These are phyloP conservation scores for Periparus ater DNA, from an alignment of 2,797 vertebrate genomes.

Conservation along the genomic window DNA sequence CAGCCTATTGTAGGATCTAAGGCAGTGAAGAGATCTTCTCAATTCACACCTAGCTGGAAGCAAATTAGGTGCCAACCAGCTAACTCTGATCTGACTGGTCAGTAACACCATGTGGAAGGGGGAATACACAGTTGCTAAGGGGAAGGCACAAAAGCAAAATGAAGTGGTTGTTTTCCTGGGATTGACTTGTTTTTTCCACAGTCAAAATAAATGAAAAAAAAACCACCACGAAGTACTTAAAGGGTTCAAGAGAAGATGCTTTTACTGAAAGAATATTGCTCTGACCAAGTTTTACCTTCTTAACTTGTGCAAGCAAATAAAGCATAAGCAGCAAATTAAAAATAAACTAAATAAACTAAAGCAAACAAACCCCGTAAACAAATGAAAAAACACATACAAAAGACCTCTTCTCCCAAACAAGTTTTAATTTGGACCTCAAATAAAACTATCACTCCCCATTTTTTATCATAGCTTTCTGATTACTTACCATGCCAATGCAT, in stretches of 20 bases:
- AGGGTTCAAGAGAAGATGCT: background rate
- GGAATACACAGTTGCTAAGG: background rate
- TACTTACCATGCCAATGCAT: conserved; percentile 97
- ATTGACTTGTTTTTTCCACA: background rate
- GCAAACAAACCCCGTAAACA: background rate
- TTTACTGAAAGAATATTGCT: background rate
- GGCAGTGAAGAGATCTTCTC: background rate
- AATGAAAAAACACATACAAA: background rate
- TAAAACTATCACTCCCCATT: background rate
- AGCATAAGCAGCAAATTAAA: background rate
- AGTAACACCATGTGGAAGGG: background rate
- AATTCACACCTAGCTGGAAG: background rate
- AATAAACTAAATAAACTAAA: background rate
- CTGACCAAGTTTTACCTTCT: background rate
- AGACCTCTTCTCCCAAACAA: background rate
- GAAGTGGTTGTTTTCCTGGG: background rate
- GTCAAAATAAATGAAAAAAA: background rate
- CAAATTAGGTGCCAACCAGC: background rate
- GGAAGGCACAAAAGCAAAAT: background rate
- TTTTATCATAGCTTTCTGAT: background rate
- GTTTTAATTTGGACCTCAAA: background rate
- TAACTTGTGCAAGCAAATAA: background rate
- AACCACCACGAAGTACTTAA: background rate
- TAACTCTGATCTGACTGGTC: background rate
- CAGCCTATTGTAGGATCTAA: background rate